These are phyloP conservation scores for Emydocephalus ijimae DNA, from an alignment of 2,113 vertebrate genomes.

Conservation along the genomic window DNA sequence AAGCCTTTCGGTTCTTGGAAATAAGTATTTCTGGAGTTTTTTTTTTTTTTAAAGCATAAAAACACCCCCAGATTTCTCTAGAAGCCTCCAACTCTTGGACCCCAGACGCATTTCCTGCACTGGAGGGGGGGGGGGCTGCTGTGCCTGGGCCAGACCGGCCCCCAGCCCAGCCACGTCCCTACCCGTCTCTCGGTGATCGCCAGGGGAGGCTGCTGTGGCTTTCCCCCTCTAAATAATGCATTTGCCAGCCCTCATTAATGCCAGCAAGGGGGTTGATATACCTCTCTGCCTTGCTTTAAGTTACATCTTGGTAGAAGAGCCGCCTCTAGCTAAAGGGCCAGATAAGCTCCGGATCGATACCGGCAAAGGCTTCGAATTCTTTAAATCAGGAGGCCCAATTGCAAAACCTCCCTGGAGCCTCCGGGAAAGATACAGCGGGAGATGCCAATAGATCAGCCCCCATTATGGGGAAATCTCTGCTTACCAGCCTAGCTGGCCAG, in stretches of 20 bases:
- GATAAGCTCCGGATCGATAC: constrained; percentile 68
- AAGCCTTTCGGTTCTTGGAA: neutral
- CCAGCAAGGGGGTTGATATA: constrained; percentile 43
- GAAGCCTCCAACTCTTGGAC: neutral
- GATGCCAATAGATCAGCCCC: neutral
- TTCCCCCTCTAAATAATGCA: constrained; percentile 58
- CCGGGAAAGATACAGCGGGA: neutral
- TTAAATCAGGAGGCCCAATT: constrained; percentile 32
- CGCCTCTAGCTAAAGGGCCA: constrained; percentile 65
- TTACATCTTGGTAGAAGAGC: constrained; percentile 57
- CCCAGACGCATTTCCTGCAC: neutral
- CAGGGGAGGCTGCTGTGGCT: constrained; percentile 26
- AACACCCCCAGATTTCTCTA: neutral
- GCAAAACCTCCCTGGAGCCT: constrained; percentile 14
- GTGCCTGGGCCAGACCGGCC: neutral
- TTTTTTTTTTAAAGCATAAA: neutral
- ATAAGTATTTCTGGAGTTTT: neutral
- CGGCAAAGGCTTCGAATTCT: constrained; percentile 32
- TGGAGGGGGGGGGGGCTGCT: accelerated
- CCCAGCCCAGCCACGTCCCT: neutral
- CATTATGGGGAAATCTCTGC: neutral
- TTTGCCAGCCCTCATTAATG: constrained; percentile 45
- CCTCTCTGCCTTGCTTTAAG: constrained; percentile 59
- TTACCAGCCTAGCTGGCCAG: neutral
- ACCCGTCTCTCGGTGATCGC: neutral